These are phyloP conservation scores for Desmodus rotundus DNA, from an alignment of 2,113 vertebrate genomes.

Conservation along the genomic window DNA sequence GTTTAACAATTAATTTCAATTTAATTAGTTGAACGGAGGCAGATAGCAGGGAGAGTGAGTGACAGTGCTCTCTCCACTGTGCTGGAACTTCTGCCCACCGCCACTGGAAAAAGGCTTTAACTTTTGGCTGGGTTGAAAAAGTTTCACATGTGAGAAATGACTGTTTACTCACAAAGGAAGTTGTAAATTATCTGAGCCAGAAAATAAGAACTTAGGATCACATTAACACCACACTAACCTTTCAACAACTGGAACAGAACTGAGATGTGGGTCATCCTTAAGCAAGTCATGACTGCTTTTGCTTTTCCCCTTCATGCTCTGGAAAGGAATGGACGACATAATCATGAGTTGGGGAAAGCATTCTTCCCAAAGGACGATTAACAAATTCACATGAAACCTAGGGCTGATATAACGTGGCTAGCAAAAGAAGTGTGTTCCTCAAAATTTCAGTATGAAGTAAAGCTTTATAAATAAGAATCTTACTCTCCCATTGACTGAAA, in stretches of 20 bases:
- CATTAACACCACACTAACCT: constrained; percentile 79
- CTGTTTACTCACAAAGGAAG: neutral
- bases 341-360: neutral
- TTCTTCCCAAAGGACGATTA: constrained; percentile 6
- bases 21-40: neutral
- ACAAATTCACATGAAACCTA: constrained; percentile 10
- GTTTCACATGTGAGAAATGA: neutral
- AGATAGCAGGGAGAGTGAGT: neutral
- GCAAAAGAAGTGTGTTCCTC: neutral
- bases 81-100: neutral
- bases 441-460: constrained; percentile 16
- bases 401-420: neutral
- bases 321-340: constrained; percentile 40
- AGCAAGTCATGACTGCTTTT: constrained; percentile 98
- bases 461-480: neutral
- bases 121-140: neutral
- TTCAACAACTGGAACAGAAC: constrained; percentile 92
- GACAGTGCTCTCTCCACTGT: neutral
- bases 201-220: neutral
- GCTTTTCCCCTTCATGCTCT: constrained; percentile 97
- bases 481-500: neutral
- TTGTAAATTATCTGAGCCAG: neutral
- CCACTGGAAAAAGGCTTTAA: neutral
- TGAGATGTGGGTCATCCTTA: constrained; percentile 94
- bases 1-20: neutral